Percentiles rank a stretch among this genome's conserved stretches.
Evolutionary conservation across 2,797 vertebrate species (phyloP).

Genomic region (Pantherophis vulpinus): DNA sequence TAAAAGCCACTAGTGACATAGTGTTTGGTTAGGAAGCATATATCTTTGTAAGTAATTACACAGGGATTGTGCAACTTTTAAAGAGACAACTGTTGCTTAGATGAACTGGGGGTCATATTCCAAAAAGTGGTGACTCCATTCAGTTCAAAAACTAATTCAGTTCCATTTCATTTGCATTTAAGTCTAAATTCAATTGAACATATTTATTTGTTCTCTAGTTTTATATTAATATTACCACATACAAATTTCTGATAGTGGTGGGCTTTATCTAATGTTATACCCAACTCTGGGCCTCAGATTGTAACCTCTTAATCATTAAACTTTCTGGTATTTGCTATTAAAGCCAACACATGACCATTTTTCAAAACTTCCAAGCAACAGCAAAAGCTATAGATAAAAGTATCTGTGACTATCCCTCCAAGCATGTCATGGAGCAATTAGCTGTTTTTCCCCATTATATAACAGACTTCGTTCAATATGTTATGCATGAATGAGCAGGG

Average conservation of each 20-base stretch:
- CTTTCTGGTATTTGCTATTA: neutral
- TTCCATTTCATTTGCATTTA: neutral
- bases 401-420: neutral
- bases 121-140: neutral
- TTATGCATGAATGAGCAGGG: neutral
- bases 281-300: neutral
- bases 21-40: neutral
- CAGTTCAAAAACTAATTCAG: neutral
- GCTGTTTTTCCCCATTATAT: neutral
- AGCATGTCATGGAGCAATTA: neutral
- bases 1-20: neutral
- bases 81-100: neutral
- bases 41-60: neutral
- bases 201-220: neutral
- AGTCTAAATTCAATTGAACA: neutral
- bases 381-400: neutral
- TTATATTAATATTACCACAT: neutral
- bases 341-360: neutral
- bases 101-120: neutral
- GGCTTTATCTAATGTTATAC: neutral
- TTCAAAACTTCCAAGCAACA: neutral
- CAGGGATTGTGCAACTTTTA: neutral
- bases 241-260: neutral
- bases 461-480: neutral
- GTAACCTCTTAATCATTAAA: neutral